Base-by-base conservation (phyloP, 2,113 vertebrate species). In the Oenanthe melanoleuca region DNA sequence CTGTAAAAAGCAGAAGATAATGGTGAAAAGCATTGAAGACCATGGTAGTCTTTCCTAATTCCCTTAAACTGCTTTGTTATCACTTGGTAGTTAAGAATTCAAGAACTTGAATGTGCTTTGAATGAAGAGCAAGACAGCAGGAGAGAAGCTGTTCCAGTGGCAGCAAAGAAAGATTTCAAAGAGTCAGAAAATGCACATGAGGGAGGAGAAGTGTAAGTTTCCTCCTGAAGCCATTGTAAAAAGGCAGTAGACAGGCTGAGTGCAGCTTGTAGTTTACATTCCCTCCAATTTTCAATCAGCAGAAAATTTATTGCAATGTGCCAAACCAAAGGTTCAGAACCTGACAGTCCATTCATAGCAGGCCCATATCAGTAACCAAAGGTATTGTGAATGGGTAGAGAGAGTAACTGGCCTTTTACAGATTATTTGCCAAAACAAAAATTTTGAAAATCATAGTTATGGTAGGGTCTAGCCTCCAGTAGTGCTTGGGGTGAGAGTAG, bases 101-200 rank as follows among this genome's bases (percentile, higher is more conserved):
- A 91, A 92, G 98, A 99, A 89, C 97, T 99, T 61, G 99, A 99
- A 92, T 97, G 93, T 7, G 97, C 96, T 65, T 92, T 99, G 92
- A 97, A 96, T 57, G 95, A 93, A 65, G 98, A 99, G 97, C 98
- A 98, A 92, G 96, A 88, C 16, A 73, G 91, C 88, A 98, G 98
- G 61, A 96, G 97, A 92, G 98, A 98, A 97, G 98, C 97, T 40
- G 89, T 96, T 71, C 94, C 89, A 52, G 96, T 97, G 86, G 97
- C 98, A 97, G 97, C 98, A 96, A 96, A 95, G 82, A 97, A 94
- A 80, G 97, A 98, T 88, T 97, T 98, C 85, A 97, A 94, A 89
- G 98, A 98, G 91, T 93, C 98, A 56, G 98, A 98, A 97, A 93
- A 92, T 78, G 98, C 97, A 3, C 96, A 97, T 82, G 93, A 98